Percentiles rank a stretch among this genome's conserved stretches.
Evolutionary conservation across 2,113 vertebrate species (phyloP).

Genomic region (Cyphomyrus plagiostoma): DNA sequence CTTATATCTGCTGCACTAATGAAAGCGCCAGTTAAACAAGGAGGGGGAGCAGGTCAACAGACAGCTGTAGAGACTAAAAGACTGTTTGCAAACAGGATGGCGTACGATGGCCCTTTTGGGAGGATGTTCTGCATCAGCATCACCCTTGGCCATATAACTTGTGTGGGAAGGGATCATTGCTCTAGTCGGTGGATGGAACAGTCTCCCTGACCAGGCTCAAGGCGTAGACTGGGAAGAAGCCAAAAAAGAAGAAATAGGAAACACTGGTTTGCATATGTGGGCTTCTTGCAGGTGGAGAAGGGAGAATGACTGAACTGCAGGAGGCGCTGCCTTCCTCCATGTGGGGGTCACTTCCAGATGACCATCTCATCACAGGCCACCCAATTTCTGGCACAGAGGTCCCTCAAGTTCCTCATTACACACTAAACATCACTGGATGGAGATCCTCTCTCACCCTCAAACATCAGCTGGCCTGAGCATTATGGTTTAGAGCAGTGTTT

Average conservation of each 20-base stretch:
- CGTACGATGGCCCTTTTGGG: constrained; percentile 31
- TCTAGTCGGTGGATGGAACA: neutral
- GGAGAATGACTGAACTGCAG: neutral
- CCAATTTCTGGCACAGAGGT: neutral
- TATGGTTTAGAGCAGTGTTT: no score
- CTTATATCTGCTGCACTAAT: neutral
- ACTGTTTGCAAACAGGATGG: neutral
- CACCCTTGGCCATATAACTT: neutral
- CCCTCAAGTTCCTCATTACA: neutral
- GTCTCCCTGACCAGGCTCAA: neutral
- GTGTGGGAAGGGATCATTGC: neutral
- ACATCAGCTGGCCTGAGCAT: neutral
- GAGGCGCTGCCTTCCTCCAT: neutral
- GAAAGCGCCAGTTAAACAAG: neutral
- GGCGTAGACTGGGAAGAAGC: neutral
- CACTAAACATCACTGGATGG: neutral
- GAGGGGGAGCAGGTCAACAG: neutral
- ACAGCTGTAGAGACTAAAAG: neutral
- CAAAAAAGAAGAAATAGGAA: neutral
- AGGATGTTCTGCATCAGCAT: constrained; percentile 18
- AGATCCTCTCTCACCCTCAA: neutral
- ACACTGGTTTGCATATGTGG: neutral
- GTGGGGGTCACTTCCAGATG: neutral
- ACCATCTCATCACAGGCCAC: neutral
- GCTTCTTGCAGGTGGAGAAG: neutral